Conservation (phyloP, 2,888 invertebrate species). For the Brachyptera putata region DNA sequence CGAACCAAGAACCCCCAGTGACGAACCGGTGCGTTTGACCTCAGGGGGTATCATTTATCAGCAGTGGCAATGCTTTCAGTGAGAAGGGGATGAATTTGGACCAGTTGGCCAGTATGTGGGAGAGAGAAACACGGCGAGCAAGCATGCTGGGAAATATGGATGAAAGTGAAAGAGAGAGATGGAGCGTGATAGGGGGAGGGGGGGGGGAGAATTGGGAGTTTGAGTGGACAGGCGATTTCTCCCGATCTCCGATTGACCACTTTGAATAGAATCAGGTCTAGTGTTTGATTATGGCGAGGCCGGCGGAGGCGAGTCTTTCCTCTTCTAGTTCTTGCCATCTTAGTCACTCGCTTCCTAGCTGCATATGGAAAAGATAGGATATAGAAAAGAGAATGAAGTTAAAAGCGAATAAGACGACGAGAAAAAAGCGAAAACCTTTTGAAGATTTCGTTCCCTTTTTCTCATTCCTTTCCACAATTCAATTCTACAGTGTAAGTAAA, state of each 20-base stretch:
- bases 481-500: constrained; percentile 31
- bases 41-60: too few relatives aligned
- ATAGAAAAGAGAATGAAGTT: constrained; percentile 25
- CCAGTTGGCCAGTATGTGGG: too few relatives aligned
- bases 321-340: constrained; percentile 11
- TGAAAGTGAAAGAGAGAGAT: constrained; percentile 9
- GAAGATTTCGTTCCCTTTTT: constrained; percentile 30
- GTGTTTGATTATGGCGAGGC: constrained; percentile 23
- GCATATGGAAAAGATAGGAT: constrained; percentile 31
- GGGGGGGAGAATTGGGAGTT: constrained; percentile 12
- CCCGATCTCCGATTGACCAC: constrained; percentile 17
- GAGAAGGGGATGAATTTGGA: too few relatives aligned
- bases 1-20: too few relatives aligned
- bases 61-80: too few relatives aligned
- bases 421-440: constrained; percentile 30
- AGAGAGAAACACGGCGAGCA: too few relatives aligned
- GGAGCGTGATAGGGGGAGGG: constrained; percentile 3
- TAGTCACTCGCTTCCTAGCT: constrained; percentile 22
- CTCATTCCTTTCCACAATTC: constrained; percentile 30
- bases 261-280: constrained; percentile 27
- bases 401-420: constrained; percentile 22
- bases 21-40: too few relatives aligned
- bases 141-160: constrained; percentile 2
- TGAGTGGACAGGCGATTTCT: constrained; percentile 21
- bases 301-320: neutral